phyloP scores from a whole-genome alignment of 2,113 vertebrate genomes.

The Gallinago media region DNA sequence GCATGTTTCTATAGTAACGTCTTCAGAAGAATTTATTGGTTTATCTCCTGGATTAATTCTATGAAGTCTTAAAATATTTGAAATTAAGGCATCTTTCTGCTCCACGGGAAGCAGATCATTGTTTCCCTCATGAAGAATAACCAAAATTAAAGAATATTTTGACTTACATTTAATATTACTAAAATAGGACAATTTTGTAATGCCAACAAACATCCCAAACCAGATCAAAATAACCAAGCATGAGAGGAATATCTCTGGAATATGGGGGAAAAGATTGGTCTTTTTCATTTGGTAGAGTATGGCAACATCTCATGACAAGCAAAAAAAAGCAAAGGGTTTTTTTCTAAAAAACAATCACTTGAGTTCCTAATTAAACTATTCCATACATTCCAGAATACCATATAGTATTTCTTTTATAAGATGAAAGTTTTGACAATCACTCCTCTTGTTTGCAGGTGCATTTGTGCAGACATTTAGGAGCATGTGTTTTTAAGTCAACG shows the following conservation, averaged over 20 bases:
- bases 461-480: background rate
- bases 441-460: background rate
- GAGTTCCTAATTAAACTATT: background rate
- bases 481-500: background rate
- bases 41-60: slow-evolving; percentile 13
- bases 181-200: background rate
- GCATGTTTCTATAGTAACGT: slow-evolving; percentile 29
- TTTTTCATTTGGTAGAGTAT: background rate
- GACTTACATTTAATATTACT: background rate
- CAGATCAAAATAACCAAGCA: background rate
- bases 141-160: background rate
- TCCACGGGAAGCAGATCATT: background rate
- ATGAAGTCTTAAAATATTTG: background rate
- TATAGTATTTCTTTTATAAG: background rate
- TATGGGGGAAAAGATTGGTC: background rate
- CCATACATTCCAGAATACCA: background rate
- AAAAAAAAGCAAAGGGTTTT: background rate
- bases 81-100: background rate
- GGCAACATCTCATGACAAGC: background rate
- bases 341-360: background rate
- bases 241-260: background rate
- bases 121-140: background rate
- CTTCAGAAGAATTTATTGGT: background rate
- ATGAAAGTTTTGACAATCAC: background rate
- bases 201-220: background rate